Conservation (phyloP, 2,797 vertebrate species). For the Hypotaenidia okinawae region DNA sequence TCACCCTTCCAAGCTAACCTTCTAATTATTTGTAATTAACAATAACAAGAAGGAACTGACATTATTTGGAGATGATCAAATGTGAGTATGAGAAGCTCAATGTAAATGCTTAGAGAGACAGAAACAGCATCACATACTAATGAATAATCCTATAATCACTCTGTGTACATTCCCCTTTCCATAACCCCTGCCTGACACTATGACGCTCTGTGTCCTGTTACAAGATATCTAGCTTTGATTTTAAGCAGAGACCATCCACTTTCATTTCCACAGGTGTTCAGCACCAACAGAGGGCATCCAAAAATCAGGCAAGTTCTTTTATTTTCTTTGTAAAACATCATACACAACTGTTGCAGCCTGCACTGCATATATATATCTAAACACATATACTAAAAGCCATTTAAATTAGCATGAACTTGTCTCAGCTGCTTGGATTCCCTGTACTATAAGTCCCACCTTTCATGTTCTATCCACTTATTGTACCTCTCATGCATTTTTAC, state of each 20-base stretch:
- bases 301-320: neutral
- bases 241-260: neutral
- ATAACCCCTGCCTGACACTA: neutral
- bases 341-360: neutral
- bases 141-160: slow-evolving; percentile 7
- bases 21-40: slow-evolving; percentile 61
- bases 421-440: neutral
- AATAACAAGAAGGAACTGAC: slow-evolving; percentile 31
- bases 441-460: slow-evolving; percentile 17
- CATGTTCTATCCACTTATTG: neutral
- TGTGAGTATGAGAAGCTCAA: neutral
- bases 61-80: neutral
- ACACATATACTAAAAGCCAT: neutral
- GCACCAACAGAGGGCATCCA: neutral
- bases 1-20: slow-evolving; percentile 10
- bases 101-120: slow-evolving; percentile 34
- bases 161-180: neutral
- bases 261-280: neutral
- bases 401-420: neutral
- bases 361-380: neutral
- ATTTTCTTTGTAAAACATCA: neutral
- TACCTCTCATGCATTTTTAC: neutral
- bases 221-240: neutral
- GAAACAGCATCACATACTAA: neutral
- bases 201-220: neutral